phyloP scores from a whole-genome alignment of 2,888 invertebrate species.

The Aleiodes leptofemur region DNA sequence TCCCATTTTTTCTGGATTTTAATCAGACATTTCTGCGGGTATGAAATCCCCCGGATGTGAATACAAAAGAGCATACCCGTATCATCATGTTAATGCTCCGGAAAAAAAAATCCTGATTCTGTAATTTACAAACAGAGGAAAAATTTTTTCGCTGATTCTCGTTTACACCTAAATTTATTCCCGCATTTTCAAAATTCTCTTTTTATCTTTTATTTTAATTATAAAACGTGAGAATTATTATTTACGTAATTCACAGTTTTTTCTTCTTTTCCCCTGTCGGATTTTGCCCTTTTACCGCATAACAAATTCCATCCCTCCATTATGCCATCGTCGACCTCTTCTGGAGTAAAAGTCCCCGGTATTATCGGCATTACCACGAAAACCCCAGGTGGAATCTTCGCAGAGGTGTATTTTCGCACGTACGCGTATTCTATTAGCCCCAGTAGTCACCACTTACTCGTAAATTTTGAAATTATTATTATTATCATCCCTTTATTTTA shows the following conservation, averaged over 20 bases:
- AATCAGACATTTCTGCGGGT: conserved; percentile 31
- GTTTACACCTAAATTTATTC: conserved; percentile 38
- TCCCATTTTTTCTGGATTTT: background rate
- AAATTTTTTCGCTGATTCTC: conserved; percentile 44
- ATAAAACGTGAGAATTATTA: too few species aligned
- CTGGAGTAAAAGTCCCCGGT: conserved; percentile 52
- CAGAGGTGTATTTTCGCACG: conserved; percentile 54
- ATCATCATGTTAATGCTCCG: conserved; percentile 59
- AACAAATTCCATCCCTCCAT: conserved; percentile 52
- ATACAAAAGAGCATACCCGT: conserved; percentile 52
- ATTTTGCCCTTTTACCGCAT: conserved; percentile 40
- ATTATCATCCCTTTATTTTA: too few species aligned
- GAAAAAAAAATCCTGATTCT: conserved; percentile 49
- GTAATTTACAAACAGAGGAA: conserved; percentile 5
- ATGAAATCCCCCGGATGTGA: conserved; percentile 27
- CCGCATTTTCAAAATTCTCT: conserved; percentile 18
- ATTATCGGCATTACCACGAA: conserved; percentile 57
- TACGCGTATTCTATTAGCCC: conserved; percentile 45
- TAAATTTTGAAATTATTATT: conserved; percentile 1
- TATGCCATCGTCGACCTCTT: conserved; percentile 56
- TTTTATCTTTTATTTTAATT: too few species aligned
- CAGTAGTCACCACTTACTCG: conserved; percentile 9
- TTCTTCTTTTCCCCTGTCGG: background rate
- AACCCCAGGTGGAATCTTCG: conserved; percentile 48
- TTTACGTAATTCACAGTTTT: background rate